phyloP scores from a whole-genome alignment of 2,113 vertebrate genomes.

The Bos indicus region DNA sequence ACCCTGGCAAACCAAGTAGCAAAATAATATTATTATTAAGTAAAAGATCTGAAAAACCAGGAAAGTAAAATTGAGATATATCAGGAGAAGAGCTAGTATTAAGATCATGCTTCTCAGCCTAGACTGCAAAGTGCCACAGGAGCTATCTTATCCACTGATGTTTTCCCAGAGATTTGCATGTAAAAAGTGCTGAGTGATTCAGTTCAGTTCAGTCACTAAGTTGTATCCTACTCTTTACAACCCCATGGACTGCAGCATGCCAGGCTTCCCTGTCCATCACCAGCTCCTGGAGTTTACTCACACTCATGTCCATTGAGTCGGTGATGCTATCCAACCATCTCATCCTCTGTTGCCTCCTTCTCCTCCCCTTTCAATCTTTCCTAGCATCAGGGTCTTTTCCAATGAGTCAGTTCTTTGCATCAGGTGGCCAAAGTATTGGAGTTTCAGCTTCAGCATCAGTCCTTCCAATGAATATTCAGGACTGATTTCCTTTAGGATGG shows the following conservation, averaged over 20 bases:
- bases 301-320: background rate
- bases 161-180: background rate
- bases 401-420: background rate
- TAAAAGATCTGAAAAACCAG: background rate
- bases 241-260: background rate
- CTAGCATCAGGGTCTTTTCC: background rate
- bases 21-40: background rate
- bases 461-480: background rate
- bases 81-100: background rate
- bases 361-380: background rate
- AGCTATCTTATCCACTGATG: background rate
- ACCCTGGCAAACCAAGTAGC: background rate
- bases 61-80: background rate
- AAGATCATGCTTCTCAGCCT: background rate
- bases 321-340: background rate
- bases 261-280: background rate
- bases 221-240: background rate
- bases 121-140: background rate
- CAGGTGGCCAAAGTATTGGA: background rate
- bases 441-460: background rate
- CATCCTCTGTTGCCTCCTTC: background rate
- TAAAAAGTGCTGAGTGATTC: background rate
- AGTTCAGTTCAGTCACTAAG: background rate
- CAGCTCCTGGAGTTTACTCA: background rate
- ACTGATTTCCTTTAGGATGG: background rate